phyloP scores from a whole-genome alignment of 2,888 invertebrate species.

The Calameuta idolon region DNA sequence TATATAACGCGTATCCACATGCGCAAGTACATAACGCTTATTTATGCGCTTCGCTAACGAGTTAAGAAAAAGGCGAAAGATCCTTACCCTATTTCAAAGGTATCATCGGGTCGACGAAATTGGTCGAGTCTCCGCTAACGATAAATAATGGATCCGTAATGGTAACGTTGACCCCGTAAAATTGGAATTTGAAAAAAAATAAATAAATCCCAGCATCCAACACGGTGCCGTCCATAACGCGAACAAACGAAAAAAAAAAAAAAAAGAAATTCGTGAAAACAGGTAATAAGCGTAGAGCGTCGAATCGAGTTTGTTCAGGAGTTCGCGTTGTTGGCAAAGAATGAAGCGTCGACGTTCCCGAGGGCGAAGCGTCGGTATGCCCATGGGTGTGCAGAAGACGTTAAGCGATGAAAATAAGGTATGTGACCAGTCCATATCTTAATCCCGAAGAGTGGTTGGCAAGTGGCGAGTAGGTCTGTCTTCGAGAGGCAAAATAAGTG shows the following conservation, averaged over 20 bases:
- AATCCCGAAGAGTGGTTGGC: constrained; percentile 34
- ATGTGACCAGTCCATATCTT: constrained; percentile 37
- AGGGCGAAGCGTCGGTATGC: background rate
- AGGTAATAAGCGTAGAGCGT: background rate
- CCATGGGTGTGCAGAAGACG: background rate
- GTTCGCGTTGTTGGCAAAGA: background rate
- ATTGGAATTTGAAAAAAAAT: too few species aligned
- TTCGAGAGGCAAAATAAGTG: constrained; percentile 8
- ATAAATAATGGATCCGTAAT: background rate
- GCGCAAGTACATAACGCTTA: background rate
- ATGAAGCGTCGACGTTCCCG: background rate
- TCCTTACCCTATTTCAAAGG: background rate
- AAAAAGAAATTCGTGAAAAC: background rate
- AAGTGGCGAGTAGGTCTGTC: constrained; percentile 27
- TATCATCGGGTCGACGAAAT: background rate
- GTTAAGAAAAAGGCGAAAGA: background rate
- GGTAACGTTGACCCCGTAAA: too few species aligned
- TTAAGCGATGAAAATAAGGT: constrained; percentile 27
- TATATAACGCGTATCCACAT: background rate
- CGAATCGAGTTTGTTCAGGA: background rate
- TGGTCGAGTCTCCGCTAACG: background rate
- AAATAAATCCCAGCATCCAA: too few species aligned
- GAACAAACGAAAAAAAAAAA: too few species aligned
- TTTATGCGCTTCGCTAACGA: background rate
- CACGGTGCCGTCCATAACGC: background rate